Evolutionary conservation across 2,113 vertebrate genomes (phyloP).

Genomic region (Menura novaehollandiae): DNA sequence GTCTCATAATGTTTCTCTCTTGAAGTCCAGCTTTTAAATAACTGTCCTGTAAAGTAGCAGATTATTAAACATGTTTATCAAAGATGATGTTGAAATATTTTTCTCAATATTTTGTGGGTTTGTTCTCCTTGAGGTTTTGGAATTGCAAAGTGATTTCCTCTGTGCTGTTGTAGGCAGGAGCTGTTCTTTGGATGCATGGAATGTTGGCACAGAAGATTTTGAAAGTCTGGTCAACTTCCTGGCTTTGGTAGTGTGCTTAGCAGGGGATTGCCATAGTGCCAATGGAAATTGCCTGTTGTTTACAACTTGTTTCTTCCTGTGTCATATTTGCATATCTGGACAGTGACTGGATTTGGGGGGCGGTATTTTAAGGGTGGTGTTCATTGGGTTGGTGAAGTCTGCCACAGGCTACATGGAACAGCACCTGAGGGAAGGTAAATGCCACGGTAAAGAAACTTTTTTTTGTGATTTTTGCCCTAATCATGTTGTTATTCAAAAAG

Average conservation of each 20-base stretch:
- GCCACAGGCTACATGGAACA: background rate
- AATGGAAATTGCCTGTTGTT: accelerated
- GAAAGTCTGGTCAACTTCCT: background rate
- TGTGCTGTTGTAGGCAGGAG: background rate
- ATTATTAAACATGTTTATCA: slow-evolving; percentile 49
- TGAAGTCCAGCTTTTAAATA: slow-evolving; percentile 19
- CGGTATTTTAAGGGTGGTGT: background rate
- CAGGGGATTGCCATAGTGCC: too few relatives aligned
- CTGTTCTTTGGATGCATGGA: background rate
- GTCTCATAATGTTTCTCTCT: background rate
- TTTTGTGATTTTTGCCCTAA: background rate
- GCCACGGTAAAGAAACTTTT: too few relatives aligned
- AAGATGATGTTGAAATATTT: slow-evolving; percentile 13
- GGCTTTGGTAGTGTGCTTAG: background rate
- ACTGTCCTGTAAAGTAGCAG: background rate
- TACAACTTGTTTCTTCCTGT: background rate
- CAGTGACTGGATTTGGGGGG: background rate
- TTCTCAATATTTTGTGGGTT: background rate
- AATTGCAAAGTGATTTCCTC: background rate
- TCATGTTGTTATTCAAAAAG: background rate
- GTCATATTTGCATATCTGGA: background rate
- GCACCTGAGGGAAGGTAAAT: background rate
- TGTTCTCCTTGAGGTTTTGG: background rate
- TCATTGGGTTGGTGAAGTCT: background rate
- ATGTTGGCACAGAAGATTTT: background rate